A percentile compares a stretch with the other conserved stretches of the same genome.
Evolutionary conservation across 2,797 vertebrate species (phyloP).

Genomic region (Novumbra hubbsi): DNA sequence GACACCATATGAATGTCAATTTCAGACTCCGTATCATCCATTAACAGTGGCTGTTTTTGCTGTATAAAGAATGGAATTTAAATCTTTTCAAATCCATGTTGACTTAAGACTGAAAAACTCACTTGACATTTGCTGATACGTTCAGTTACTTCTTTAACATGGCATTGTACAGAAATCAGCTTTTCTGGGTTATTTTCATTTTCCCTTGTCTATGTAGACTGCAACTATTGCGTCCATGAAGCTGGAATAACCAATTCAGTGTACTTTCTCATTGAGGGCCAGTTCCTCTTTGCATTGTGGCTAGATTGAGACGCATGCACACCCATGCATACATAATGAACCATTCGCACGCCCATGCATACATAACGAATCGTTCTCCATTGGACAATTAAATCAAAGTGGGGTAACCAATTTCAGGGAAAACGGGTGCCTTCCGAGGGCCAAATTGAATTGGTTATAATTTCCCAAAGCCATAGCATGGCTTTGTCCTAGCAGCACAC

Average conservation of each 20-base stretch:
- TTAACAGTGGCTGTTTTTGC: too few relatives aligned
- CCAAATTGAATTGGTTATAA: conserved; percentile 17
- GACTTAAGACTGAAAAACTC: too few relatives aligned
- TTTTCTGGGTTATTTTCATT: too few relatives aligned
- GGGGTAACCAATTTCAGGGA: conserved; percentile 44
- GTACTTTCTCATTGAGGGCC: too few relatives aligned
- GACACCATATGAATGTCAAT: too few relatives aligned
- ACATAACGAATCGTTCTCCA: conserved; percentile 39
- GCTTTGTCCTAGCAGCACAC: background rate
- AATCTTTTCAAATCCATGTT: too few relatives aligned
- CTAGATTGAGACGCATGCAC: conserved; percentile 8
- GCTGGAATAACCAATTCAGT: background rate
- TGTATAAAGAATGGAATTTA: too few relatives aligned
- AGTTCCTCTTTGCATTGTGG: conserved; percentile 14
- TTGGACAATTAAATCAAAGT: conserved; percentile 39
- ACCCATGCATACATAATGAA: conserved; percentile 26
- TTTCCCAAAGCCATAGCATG: conserved; percentile 22
- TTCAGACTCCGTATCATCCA: too few relatives aligned
- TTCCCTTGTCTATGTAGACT: too few relatives aligned
- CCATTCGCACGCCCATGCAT: conserved; percentile 28
- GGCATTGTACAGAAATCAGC: too few relatives aligned
- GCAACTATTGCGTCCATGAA: background rate
- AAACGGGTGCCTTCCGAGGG: conserved; percentile 31
- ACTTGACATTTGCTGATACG: background rate
- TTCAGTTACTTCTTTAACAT: background rate